These are phyloP conservation scores for Callorhinus ursinus DNA, from an alignment of 2,113 vertebrate species.

Conservation along the genomic window DNA sequence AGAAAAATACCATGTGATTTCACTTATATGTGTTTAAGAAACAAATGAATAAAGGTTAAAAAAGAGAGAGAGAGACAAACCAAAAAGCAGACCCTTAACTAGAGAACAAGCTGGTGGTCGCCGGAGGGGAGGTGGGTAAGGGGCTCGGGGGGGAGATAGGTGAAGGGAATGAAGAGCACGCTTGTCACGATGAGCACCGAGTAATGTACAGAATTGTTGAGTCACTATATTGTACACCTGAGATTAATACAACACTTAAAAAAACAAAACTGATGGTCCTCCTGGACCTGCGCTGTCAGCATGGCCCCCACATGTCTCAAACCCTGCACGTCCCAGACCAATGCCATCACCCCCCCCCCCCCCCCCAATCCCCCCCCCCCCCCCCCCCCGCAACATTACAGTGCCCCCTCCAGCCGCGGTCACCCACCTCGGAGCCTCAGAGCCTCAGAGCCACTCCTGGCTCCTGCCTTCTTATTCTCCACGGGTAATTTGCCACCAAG, in stretches of 20 bases:
- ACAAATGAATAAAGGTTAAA: not conserved
- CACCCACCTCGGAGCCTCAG: not conserved
- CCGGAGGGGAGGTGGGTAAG: not conserved
- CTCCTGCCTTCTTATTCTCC: not conserved
- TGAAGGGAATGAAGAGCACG: not conserved
- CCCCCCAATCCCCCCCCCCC: rapidly evolving
- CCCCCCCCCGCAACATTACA: not conserved
- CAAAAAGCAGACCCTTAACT: not conserved
- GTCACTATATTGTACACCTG: not conserved
- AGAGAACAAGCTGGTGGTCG: not conserved
- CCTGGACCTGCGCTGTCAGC: not conserved
- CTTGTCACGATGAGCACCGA: not conserved
- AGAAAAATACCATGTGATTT: not conserved
- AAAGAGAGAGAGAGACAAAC: not conserved
- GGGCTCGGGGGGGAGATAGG: not conserved
- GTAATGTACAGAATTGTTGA: not conserved
- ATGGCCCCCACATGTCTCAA: not conserved
- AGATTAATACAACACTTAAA: not conserved
- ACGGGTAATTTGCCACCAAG: not conserved
- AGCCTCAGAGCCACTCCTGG: not conserved
- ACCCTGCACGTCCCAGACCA: not conserved
- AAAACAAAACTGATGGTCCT: not conserved
- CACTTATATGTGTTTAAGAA: not conserved
- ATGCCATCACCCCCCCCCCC: not conserved
- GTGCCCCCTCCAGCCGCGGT: not conserved